A percentile compares a stretch with the other conserved stretches of the same genome.
These are phyloP conservation scores for Morinoia aosen DNA, from an alignment of 2,888 invertebrate genomes.

Conservation along the genomic window DNA sequence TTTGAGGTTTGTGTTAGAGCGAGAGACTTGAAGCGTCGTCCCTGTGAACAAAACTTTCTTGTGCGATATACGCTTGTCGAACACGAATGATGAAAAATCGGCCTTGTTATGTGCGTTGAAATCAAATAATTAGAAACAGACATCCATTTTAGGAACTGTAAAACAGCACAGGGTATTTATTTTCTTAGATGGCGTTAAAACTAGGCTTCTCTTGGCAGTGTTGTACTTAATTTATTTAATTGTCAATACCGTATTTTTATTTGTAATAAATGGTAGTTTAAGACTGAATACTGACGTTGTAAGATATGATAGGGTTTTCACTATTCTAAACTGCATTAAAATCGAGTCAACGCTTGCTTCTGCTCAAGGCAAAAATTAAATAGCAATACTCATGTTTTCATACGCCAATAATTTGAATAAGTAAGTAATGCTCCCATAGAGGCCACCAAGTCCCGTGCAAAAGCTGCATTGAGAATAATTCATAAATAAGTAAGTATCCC, in stretches of 20 bases:
- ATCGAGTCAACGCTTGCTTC: not conserved
- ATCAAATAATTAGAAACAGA: not conserved
- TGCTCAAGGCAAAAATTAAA: not conserved
- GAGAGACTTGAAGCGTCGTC: not conserved
- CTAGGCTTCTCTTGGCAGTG: not conserved
- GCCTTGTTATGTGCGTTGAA: not conserved
- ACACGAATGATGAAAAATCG: not conserved
- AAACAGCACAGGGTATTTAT: not conserved
- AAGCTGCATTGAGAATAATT: not conserved
- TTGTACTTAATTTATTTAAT: not conserved
- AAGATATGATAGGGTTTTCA: not conserved
- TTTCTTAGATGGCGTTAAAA: not conserved
- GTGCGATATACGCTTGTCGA: not conserved
- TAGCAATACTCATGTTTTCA: not conserved
- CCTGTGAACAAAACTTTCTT: not conserved
- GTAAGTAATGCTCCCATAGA: not conserved
- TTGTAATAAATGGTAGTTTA: not conserved
- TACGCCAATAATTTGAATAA: not conserved
- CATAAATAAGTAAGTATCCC: slow-evolving; percentile 34
- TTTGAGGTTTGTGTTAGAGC: not conserved
- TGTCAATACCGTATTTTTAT: too few relatives aligned
- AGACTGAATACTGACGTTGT: not conserved
- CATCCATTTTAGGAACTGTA: not conserved
- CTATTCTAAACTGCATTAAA: not conserved
- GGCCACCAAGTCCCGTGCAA: not conserved